phyloP scores from a whole-genome alignment of 2,113 vertebrate genomes.

The Trochalopteron elliotii region DNA sequence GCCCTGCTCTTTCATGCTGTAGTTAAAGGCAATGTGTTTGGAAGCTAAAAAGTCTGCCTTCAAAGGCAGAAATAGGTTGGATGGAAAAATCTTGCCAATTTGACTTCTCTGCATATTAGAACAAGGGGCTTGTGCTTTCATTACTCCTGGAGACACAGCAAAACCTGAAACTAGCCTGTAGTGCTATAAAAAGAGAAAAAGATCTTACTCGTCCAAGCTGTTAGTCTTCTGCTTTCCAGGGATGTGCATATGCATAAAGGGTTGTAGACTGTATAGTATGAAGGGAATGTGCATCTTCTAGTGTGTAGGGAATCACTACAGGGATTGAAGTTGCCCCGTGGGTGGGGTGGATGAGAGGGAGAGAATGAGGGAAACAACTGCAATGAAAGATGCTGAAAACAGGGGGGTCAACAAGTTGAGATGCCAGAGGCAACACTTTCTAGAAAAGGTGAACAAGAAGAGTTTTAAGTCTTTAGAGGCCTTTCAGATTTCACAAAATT shows the following conservation, averaged over 20 bases:
- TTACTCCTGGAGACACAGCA: not conserved
- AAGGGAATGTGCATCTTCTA: not conserved
- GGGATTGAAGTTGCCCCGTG: not conserved
- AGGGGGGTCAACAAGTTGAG: not conserved
- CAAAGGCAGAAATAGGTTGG: not conserved
- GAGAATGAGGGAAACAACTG: not conserved
- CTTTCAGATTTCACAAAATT: not conserved
- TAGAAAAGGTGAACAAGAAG: not conserved
- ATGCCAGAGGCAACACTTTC: not conserved
- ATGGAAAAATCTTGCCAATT: not conserved
- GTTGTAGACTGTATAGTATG: not conserved
- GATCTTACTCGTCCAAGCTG: not conserved
- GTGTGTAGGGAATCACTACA: not conserved
- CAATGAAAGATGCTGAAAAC: not conserved
- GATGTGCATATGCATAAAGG: fast-evolving
- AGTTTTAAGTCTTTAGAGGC: not conserved
- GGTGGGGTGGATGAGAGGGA: not conserved
- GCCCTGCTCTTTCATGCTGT: not conserved
- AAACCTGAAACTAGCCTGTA: not conserved
- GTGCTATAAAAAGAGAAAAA: not conserved
- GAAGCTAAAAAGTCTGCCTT: not conserved
- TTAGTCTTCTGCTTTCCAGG: not conserved
- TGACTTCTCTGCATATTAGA: not conserved
- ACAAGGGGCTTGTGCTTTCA: not conserved
- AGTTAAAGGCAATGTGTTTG: not conserved